phyloP scores from a whole-genome alignment of 2,797 vertebrate genomes.

The Smutsia gigantea region DNA sequence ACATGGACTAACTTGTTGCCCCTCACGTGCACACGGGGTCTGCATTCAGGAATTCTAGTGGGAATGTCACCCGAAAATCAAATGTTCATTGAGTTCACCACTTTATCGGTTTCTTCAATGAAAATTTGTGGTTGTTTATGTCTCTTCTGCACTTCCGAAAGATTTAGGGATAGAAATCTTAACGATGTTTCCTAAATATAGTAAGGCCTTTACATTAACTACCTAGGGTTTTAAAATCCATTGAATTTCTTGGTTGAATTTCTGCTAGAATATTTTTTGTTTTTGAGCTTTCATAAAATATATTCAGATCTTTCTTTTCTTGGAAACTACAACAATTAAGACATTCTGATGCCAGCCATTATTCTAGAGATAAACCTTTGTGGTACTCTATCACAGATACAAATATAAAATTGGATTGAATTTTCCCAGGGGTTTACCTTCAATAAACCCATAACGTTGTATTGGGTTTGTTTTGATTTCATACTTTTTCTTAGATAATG shows the following conservation, averaged over 20 bases:
- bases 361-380: neutral
- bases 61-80: neutral
- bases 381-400: neutral
- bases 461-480: slow-evolving; percentile 44
- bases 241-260: neutral
- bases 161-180: neutral
- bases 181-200: neutral
- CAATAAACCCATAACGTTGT: slow-evolving; percentile 15
- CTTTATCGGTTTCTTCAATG: neutral
- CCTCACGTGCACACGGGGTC: neutral
- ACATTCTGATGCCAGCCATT: neutral
- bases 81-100: neutral
- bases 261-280: neutral
- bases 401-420: slow-evolving; percentile 4
- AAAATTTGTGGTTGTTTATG: neutral
- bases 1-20: neutral
- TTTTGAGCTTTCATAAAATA: slow-evolving; percentile 19
- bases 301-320: neutral
- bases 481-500: neutral
- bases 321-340: neutral
- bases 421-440: slow-evolving; percentile 39
- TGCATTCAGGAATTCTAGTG: neutral
- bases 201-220: neutral
- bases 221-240: neutral
- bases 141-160: neutral